Base-by-base conservation (phyloP, 2,888 invertebrate genomes). In the Hyalella azteca region DNA sequence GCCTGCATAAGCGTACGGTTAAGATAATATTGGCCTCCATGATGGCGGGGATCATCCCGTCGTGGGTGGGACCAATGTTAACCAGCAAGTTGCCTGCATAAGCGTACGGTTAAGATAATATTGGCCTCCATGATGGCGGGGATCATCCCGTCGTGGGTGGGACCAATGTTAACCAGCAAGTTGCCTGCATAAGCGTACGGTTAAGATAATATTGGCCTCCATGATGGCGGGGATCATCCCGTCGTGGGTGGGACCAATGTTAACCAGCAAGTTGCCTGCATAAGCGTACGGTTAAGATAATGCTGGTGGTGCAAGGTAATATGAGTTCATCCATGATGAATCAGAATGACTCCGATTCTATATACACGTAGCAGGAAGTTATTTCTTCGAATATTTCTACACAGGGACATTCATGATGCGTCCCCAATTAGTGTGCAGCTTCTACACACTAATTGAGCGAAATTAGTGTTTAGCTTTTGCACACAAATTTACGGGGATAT, bases 11-110 rank as follows among this genome's bases (percentile, higher is more conserved):
- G n/a, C n/a, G n/a, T n/a, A n/a, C n/a, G n/a, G n/a, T n/a, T n/a
- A n/a, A n/a, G n/a, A n/a, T n/a, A n/a, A n/a, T n/a, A n/a, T n/a
- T n/a, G n/a, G n/a, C 82, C 41, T 82, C 93, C 88, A 93, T 96
- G 86, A 97, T 93, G 0, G 95, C 94, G 3, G 91, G 88, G 84
- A 97, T 96, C 7, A 92, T 92, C 4, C 97, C 97, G 86, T 95
- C 94, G 87, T 93, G 93, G 0, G 95, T 95, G 26, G 96, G 96
- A 0, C 96, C 96, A 4, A 96, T 91, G 87, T 97, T 96, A 86
- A 95, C 91, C n/a, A 95, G 88, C 26, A 92, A 89, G 87, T 77
- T 77, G 40, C 73, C 73, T 73, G 40, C 7, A 9, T 7, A 36
- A 3, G 29, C 7, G 26, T 15, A 29, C 9, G 5, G 29, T 5